Base-by-base conservation (phyloP, 2,888 invertebrate species). In the Pheosia gnoma region DNA sequence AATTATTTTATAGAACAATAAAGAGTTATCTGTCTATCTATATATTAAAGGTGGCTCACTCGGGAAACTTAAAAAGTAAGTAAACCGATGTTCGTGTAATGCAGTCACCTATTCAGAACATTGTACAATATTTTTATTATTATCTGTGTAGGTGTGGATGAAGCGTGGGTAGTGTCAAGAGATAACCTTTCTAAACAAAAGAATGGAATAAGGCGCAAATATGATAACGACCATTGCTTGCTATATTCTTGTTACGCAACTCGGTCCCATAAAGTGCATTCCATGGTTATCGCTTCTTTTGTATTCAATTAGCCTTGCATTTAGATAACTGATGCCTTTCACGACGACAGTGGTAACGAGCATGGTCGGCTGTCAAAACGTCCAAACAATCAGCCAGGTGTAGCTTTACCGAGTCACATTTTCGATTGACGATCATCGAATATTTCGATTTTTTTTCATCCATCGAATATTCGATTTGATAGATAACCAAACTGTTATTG, bases 301-400 rank as follows among this genome's bases (percentile, higher is more conserved):
- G 91, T 93, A 90, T 91, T 92, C 93, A 91, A 93, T 93, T 93
- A 93, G 92, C 91, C 87, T 90, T 91, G 91, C 89, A 88, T 91
- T 91, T 89, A 86, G 89, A 88, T 91, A 87, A 88, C 89, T 77
- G 90, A 88, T 90, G 88, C 91, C 93, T 91, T 91, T 91, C 91
- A 90, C 89, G 91, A 88, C 83, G 86, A 91, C 91, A 90, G 85
- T 89, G 90, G 90, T 93, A 93, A 93, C 93, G 86, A 93, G 90
- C 88, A 81, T 89, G 93, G 93, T 92, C 93, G 91, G 88, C 93
- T 93, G 93, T 93, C 93, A 93, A 93, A 90, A 90, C 81, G 89
- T 93, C 93, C 90, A 91, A 93, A 93, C 87, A 92, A 91, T 93
- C 93, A 91, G 83, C 86, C 84, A 80, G 78, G 79, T 75, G 74